A percentile compares a stretch with the other conserved stretches of the same genome.
These are phyloP conservation scores for Papilio dardanus DNA, from an alignment of 1,140 invertebrate species.

Conservation along the genomic window DNA sequence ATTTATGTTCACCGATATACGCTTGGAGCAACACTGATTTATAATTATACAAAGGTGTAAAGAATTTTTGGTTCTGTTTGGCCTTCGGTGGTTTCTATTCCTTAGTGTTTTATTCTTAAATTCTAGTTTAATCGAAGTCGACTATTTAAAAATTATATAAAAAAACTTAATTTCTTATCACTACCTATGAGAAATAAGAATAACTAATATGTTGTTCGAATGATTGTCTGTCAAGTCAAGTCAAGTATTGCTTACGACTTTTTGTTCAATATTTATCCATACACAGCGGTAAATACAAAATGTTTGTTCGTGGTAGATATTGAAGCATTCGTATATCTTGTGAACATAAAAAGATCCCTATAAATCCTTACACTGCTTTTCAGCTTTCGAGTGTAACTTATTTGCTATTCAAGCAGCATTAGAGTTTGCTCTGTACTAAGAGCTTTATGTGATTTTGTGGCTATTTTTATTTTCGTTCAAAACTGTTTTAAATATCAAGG, in stretches of 20 bases:
- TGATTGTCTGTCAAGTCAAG: background rate
- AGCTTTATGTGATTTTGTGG: conserved; percentile 41
- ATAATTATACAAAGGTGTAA: background rate
- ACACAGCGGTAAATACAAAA: no score
- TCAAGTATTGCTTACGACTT: background rate
- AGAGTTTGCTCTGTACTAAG: conserved; percentile 41
- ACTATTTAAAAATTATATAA: background rate
- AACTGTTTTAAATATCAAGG: conserved; percentile 37
- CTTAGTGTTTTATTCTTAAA: background rate
- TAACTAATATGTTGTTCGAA: no score
- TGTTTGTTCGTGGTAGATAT: conserved; percentile 38
- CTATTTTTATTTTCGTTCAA: conserved; percentile 35
- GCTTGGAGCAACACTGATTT: background rate
- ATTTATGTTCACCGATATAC: background rate
- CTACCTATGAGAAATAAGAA: no score
- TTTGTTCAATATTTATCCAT: no score
- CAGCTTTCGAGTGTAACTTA: conserved; percentile 47
- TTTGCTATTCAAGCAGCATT: conserved; percentile 50
- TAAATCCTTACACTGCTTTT: conserved; percentile 46
- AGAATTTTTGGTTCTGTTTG: background rate
- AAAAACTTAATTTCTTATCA: background rate
- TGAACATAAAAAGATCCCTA: conserved; percentile 43
- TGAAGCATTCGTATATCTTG: conserved; percentile 20
- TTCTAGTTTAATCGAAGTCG: background rate
- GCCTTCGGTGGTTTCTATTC: background rate